Evolutionary conservation across 2,797 vertebrate genomes (phyloP), one percentile per base, ranked within the genome.

Genomic region (Bufotes viridis): DNA sequence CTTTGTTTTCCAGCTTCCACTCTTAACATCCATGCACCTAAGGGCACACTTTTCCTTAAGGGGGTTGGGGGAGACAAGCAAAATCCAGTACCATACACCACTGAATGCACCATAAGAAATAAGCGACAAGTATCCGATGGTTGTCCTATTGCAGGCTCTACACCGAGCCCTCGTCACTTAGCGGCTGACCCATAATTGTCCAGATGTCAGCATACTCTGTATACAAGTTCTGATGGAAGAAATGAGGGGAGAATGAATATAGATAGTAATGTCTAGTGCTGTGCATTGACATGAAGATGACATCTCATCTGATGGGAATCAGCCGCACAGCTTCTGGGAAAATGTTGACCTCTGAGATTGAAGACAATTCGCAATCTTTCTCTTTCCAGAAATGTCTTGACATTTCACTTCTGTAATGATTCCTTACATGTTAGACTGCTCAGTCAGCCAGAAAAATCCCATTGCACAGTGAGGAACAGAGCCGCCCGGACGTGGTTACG

Each of bases 311-410:
- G 12, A 78, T 82, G 80, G 86, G 81, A 87, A 78, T 87, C 18
- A 76, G 67, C 26, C 67, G 81, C 51, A 82, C 22, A 55, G n/a
- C 81, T 49, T 76, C 58, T 83, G 87, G 81, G 87, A 87, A 83
- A 87, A 15, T 60, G 20, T 26, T 81, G 78, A 81, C 57, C 67
- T 74, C 78, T 70, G 24, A 58, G 49, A 53, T 17, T n/a, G 20
- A n/a, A 72, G 78, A 69, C 61, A 53, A 53, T 84, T 29, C 20
- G 9, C 60, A 42, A 20, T 49, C 65, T 8, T 12, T 7, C 49
- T 53, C 65, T 58, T 58, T 70, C 26, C 24, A 58, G 85, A 61
- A 26, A 53, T 7, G 20, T 51, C 22, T 81, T 34, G 49, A 72
- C 81, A 20, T 80, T 17, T 87, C 57, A 12, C 34, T 61, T 85